Conservation (phyloP, 2,113 vertebrate species). For the Aptenodytes forsteri region DNA sequence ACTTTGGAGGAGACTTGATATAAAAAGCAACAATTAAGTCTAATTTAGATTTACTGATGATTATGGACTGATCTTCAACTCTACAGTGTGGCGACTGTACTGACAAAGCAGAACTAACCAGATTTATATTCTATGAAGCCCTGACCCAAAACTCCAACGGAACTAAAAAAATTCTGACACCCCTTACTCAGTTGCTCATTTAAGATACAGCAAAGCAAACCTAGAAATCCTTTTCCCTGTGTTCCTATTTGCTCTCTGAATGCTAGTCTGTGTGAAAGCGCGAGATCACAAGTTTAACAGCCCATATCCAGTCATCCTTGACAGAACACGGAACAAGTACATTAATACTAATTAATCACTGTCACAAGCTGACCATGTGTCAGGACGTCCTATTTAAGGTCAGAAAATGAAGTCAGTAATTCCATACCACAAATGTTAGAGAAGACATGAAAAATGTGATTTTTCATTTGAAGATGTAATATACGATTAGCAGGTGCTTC, state of each 20-base stretch:
- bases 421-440: not conserved
- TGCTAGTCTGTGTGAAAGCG: not conserved
- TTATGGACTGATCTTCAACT: not conserved
- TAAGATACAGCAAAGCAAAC: not conserved
- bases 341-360: slow-evolving; percentile 45
- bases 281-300: slow-evolving; percentile 2
- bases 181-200: not conserved
- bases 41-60: not conserved
- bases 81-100: not conserved
- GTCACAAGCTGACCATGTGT: not conserved
- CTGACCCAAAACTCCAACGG: not conserved
- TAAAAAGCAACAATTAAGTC: not conserved
- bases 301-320: not conserved
- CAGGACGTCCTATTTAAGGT: not conserved
- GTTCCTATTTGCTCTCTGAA: not conserved
- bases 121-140: not conserved
- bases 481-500: not conserved
- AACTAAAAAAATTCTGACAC: not conserved
- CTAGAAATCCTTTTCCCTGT: not conserved
- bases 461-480: not conserved
- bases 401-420: slow-evolving; percentile 4
- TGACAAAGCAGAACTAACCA: not conserved
- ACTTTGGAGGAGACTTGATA: not conserved
- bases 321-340: not conserved
- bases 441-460: not conserved